These are phyloP conservation scores for Lepidotrigona ventralis DNA, from an alignment of 1,140 invertebrate genomes.

Conservation along the genomic window DNA sequence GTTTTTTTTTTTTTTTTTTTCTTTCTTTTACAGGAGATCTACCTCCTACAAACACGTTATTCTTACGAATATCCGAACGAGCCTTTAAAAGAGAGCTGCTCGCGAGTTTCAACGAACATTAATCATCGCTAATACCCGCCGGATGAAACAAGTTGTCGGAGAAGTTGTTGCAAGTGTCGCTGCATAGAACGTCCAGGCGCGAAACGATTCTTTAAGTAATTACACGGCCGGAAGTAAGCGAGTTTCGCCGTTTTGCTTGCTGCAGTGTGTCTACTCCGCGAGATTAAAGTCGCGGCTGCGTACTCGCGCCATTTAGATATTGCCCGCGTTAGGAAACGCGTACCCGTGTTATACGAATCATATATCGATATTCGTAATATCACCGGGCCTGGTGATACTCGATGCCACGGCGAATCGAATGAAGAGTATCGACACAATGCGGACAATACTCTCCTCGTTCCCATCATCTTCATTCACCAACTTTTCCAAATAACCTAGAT, in stretches of 20 bases:
- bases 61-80: background rate
- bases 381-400: background rate
- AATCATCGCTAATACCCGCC: background rate
- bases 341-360: slow-evolving; percentile 8
- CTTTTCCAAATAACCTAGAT: slow-evolving; percentile 5
- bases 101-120: background rate
- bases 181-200: background rate
- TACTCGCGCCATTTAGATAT: slow-evolving; percentile 29
- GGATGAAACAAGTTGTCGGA: background rate
- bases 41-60: background rate
- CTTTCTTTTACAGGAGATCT: background rate
- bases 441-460: slow-evolving; percentile 1
- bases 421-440: slow-evolving; percentile 8
- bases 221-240: background rate
- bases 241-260: background rate
- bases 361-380: slow-evolving; percentile 14
- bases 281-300: slow-evolving; percentile 28
- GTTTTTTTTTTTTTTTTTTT: too few species aligned
- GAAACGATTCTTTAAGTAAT: slow-evolving; percentile 22
- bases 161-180: background rate
- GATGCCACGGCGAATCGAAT: background rate
- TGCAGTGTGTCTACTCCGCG: slow-evolving; percentile 28
- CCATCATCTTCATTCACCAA: background rate
- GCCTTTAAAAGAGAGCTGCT: background rate
- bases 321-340: slow-evolving; percentile 16